Base-by-base conservation (phyloP, 2,113 vertebrate species). In the Trematocara nigrifrons region DNA sequence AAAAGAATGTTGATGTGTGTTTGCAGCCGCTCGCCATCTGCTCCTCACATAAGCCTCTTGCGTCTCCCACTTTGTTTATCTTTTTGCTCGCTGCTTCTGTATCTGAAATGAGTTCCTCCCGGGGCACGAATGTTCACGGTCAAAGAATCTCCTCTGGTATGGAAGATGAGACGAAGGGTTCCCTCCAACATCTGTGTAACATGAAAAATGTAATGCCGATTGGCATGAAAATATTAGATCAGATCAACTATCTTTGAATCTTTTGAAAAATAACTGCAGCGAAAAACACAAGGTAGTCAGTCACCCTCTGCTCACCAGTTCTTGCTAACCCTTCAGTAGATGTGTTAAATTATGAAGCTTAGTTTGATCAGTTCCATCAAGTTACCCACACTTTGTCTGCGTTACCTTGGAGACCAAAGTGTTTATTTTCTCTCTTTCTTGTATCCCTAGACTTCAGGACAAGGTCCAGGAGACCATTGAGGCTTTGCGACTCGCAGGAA, bases 381-480 rank as follows among this genome's bases (percentile, higher is more conserved):
- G 9, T 74, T 74, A 74, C 69, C 69, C 2, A 7, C 42, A 49
- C 15, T 16, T 31, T 7, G 6, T 31, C 22, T 74, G 42, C 2
- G 4, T 45, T 49, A 74, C 40, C 22, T 31, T 47, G 42, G 4
- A 31, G 69, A 42, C 33, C n/a, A 12, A 49, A 49, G 18, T 40
- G 5, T 8, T 35, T 35, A 61, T 61, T 35, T 64, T n/a, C 59
- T 64, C 13, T 56, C 47, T 38, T 42, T 45, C 18, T 31, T 40
- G 11, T 83, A 16, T 77, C 12, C 22, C 16, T 83, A 99, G 98
- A 74, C 96, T 99, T 57, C 98, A 99, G 92, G 98, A 99, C 76
- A 99, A 98, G 95, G 98, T 99, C 78, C 97, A 98, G 93, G 98
- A 99, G 95, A 99, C 98, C 3, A 99, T 99, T 64, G 98, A 99